Percentiles rank a stretch among this genome's conserved stretches.
These are phyloP conservation scores for Gasterosteus aculeatus DNA, from an alignment of 2,113 vertebrate species.

Conservation along the genomic window DNA sequence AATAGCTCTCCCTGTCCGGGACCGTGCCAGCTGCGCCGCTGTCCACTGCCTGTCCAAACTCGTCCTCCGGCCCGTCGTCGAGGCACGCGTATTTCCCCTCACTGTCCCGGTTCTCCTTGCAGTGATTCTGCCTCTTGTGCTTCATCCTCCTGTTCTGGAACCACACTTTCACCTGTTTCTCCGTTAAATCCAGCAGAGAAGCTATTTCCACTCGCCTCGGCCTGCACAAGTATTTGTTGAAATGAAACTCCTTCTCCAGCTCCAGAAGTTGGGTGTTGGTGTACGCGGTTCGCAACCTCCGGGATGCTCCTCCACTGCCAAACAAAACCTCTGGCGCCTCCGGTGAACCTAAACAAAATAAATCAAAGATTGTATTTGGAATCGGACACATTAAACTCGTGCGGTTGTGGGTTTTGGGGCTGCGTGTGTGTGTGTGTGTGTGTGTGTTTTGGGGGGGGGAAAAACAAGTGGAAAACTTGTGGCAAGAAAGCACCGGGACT, in stretches of 20 bases:
- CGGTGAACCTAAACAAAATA: constrained; percentile 85
- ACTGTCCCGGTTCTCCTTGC: constrained; percentile 94
- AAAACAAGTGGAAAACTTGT: constrained; percentile 62
- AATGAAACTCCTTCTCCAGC: constrained; percentile 99
- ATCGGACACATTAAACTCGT: background rate
- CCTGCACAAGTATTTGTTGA: constrained; percentile 98
- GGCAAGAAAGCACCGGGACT: constrained; percentile 70
- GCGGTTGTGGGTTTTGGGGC: background rate
- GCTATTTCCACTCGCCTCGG: constrained; percentile 96
- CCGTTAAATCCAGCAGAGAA: constrained; percentile 92
- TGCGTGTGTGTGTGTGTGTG: background rate
- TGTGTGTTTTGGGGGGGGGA: background rate
- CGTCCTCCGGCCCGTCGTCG: constrained; percentile 85
- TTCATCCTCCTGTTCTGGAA: constrained; percentile 99
- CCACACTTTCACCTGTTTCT: constrained; percentile 99
- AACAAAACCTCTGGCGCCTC: constrained; percentile 85
- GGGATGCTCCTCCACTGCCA: constrained; percentile 83
- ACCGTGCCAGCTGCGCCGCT: constrained; percentile 85
- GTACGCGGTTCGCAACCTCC: constrained; percentile 95
- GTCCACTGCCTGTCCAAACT: constrained; percentile 86
- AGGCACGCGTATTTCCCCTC: constrained; percentile 87
- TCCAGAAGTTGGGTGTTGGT: constrained; percentile 98
- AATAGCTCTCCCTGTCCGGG: constrained; percentile 89
- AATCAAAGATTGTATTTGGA: background rate
- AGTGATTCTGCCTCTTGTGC: constrained; percentile 96